Evolutionary conservation across 2,797 vertebrate species (phyloP).

Genomic region (Allobates femoralis): DNA sequence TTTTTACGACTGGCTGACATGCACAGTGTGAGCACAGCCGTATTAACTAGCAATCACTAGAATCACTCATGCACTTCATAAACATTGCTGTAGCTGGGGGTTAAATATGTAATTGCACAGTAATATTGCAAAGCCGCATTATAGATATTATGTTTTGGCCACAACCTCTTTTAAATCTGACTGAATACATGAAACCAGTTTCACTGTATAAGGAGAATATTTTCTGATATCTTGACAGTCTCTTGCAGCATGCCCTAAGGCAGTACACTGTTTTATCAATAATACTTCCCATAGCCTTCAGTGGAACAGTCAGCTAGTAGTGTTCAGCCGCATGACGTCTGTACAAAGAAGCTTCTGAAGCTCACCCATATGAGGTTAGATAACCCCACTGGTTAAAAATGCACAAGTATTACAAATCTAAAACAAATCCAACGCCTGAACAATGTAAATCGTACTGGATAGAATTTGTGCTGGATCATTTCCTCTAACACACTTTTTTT

Average conservation of each 20-base stretch:
- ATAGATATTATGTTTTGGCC: slow-evolving; percentile 4
- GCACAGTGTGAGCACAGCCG: neutral
- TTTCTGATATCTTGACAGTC: neutral
- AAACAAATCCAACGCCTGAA: neutral
- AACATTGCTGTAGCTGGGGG: neutral
- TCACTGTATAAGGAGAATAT: slow-evolving; percentile 18
- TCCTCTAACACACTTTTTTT: neutral
- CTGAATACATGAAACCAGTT: neutral
- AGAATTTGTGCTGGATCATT: neutral
- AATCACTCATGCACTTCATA: neutral
- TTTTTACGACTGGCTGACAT: neutral
- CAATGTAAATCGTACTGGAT: too few species aligned
- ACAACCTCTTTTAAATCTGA: neutral
- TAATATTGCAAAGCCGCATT: neutral
- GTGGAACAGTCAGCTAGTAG: slow-evolving; percentile 3
- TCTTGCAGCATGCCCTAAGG: slow-evolving; percentile 36
- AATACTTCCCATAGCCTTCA: slow-evolving; percentile 9
- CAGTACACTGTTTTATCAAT: slow-evolving; percentile 32
- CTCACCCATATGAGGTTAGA: neutral
- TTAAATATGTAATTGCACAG: neutral
- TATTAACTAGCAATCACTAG: neutral
- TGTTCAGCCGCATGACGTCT: neutral
- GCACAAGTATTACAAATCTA: neutral
- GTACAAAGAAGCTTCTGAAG: neutral
- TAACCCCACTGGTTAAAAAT: neutral